These are phyloP conservation scores for Latrodectus geometricus DNA, from an alignment of 1,140 invertebrate species.

Conservation along the genomic window DNA sequence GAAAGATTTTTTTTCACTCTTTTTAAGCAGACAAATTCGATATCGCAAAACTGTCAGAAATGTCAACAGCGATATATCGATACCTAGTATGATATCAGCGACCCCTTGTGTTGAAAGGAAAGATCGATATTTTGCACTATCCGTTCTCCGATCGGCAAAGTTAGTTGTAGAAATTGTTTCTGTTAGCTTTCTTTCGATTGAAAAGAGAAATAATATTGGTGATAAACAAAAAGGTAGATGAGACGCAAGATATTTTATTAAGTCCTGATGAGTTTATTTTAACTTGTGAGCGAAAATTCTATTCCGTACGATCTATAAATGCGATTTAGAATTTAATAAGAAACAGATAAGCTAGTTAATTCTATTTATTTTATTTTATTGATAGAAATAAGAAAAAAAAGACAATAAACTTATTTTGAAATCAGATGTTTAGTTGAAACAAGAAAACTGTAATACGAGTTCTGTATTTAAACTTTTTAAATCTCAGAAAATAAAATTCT, in stretches of 20 bases:
- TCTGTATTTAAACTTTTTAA: too few species aligned
- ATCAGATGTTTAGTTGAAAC: too few species aligned
- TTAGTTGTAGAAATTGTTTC: constrained; percentile 29
- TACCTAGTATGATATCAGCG: constrained; percentile 5
- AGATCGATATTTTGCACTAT: constrained; percentile 27
- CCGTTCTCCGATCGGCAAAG: constrained; percentile 23
- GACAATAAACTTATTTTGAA: too few species aligned
- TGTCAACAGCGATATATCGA: constrained; percentile 38
- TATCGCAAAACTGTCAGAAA: constrained; percentile 50
- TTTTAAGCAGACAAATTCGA: constrained; percentile 54
- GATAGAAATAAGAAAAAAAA: too few species aligned
- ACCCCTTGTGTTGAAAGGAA: constrained; percentile 4
- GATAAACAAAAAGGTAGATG: too few species aligned
- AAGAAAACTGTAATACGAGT: too few species aligned
- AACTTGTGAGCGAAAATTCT: not conserved
- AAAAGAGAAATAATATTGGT: constrained; percentile 2
- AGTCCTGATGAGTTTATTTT: constrained; percentile 29
- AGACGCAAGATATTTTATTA: too few species aligned
- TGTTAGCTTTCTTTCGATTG: not conserved
- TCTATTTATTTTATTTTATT: too few species aligned
- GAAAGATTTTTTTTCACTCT: not conserved
- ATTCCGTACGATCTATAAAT: too few species aligned
- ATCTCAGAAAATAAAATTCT: too few species aligned
- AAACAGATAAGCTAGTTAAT: too few species aligned
- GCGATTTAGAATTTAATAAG: too few species aligned